Conservation (phyloP, 2,113 vertebrate species). For the Syngnathoides biaculeatus region DNA sequence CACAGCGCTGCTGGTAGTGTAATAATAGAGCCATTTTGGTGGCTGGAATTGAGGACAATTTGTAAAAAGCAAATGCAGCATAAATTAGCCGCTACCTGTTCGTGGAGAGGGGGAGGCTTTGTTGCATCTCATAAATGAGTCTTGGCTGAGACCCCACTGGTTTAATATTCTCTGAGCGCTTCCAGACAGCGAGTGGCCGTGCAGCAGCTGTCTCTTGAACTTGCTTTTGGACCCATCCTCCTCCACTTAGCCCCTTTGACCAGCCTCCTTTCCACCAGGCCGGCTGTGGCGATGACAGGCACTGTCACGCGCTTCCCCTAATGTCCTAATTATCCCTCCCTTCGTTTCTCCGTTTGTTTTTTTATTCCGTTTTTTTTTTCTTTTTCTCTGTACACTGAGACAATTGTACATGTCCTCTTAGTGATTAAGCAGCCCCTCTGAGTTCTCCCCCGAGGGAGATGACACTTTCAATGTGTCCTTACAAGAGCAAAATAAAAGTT, state of each 20-base stretch:
- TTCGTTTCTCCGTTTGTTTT: background rate
- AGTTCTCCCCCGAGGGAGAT: slow-evolving; percentile 34
- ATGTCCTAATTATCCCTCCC: slow-evolving; percentile 66
- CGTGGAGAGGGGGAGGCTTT: slow-evolving; percentile 17
- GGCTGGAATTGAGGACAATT: slow-evolving; percentile 32
- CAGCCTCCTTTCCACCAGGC: slow-evolving; percentile 53
- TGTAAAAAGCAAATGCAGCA: slow-evolving; percentile 20
- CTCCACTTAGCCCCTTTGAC: slow-evolving; percentile 65
- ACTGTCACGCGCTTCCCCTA: slow-evolving; percentile 67
- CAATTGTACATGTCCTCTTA: slow-evolving; percentile 21
- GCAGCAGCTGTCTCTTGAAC: slow-evolving; percentile 73
- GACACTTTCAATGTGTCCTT: slow-evolving; percentile 21
- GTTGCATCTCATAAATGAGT: slow-evolving; percentile 52
- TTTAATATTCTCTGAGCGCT: slow-evolving; percentile 69
- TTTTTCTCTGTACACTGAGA: background rate
- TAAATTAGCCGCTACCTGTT: slow-evolving; percentile 42
- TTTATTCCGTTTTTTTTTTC: background rate
- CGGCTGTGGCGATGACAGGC: slow-evolving; percentile 66
- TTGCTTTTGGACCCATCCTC: slow-evolving; percentile 30
- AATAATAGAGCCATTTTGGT: slow-evolving; percentile 50
- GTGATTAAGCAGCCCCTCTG: slow-evolving; percentile 45
- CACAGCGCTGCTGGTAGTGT: slow-evolving; percentile 24
- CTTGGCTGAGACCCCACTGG: slow-evolving; percentile 53
- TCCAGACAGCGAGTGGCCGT: slow-evolving; percentile 69
- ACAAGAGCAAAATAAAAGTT: slow-evolving; percentile 31